Base-by-base conservation (phyloP, 2,113 vertebrate genomes). In the Tauraco erythrolophus region DNA sequence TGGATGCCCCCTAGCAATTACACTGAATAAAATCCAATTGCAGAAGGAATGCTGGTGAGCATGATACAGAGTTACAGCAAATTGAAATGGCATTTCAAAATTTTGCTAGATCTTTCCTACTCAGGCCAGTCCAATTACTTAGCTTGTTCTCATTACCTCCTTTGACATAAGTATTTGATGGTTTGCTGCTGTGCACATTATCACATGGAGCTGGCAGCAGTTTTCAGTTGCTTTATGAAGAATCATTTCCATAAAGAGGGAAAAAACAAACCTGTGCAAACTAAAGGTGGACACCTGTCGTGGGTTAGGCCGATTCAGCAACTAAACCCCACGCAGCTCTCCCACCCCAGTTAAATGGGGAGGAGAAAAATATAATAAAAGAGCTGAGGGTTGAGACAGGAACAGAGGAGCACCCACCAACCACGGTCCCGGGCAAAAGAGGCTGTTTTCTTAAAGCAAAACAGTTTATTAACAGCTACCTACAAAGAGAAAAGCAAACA, bases 121-220 rank as follows among this genome's bases (percentile, higher is more conserved):
- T 89, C 76, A 68, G 33, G 35, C 51, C 69, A 84, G 53, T 45
- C 19, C 72, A 64, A 81, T 92, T 92, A 82, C 39, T 91, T 77
- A 87, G 31, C 69, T 92, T 94, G 76, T 69, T 97, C 83, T 92
- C 65, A 89, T 95, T 96, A 76, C 35, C 37, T 65, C 48, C 88
- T 95, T 82, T 84, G 72, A 92, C 87, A 45, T 2, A 77, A 78
- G 76, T 60, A 57, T 91, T 94, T 79, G 56, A 91, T 76, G 53
- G 27, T 70, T 84, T 94, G 45, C 69, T 84, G 45, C 85, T 91
- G 72, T 64, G 69, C 41, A 54, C 14, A 50, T 89, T 84, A 87
- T 81, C 80, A 61, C 53, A 69, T 5, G 23, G 33, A 86, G 11
- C 48, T 87, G 27, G 57, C 48, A 70, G 71, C 27, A 51, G 15